A percentile compares a stretch with the other conserved stretches of the same genome.
Evolutionary conservation across 2,888 invertebrate genomes (phyloP).

Genomic region (Tridacna gigas): DNA sequence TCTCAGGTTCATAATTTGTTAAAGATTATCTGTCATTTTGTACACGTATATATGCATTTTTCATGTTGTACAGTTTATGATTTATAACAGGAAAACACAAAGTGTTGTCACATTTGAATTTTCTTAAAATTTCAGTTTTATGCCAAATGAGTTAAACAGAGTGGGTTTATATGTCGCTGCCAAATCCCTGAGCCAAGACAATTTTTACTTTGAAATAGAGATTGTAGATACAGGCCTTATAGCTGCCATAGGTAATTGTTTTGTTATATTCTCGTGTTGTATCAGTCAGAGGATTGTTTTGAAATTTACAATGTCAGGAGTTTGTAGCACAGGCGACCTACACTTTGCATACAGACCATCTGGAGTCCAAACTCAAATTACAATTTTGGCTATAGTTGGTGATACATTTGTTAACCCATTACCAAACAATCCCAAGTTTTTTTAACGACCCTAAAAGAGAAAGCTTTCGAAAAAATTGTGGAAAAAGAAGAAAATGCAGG

Average conservation of each 20-base stretch:
- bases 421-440: no score
- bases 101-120: background rate
- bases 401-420: no score
- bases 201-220: slow-evolving; percentile 85
- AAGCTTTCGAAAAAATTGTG: no score
- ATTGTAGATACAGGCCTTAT: slow-evolving; percentile 82
- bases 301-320: no score
- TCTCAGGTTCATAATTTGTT: background rate
- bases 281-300: no score
- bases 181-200: slow-evolving; percentile 80
- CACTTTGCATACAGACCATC: no score
- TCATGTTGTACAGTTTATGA: background rate
- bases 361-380: no score
- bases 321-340: no score
- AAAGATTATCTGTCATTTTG: background rate
- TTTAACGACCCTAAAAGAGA: no score
- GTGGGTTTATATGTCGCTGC: slow-evolving; percentile 84
- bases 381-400: no score
- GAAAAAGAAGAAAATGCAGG: no score
- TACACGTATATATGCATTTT: background rate
- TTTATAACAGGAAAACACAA: background rate
- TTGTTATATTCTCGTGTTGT: no score
- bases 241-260: slow-evolving; percentile 79
- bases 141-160: slow-evolving; percentile 80
- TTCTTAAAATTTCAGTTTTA: slow-evolving; percentile 75